A percentile compares a stretch with the other conserved stretches of the same genome.
Evolutionary conservation across 2,797 vertebrate genomes (phyloP).

Genomic region (Tympanoctomys barrerae): DNA sequence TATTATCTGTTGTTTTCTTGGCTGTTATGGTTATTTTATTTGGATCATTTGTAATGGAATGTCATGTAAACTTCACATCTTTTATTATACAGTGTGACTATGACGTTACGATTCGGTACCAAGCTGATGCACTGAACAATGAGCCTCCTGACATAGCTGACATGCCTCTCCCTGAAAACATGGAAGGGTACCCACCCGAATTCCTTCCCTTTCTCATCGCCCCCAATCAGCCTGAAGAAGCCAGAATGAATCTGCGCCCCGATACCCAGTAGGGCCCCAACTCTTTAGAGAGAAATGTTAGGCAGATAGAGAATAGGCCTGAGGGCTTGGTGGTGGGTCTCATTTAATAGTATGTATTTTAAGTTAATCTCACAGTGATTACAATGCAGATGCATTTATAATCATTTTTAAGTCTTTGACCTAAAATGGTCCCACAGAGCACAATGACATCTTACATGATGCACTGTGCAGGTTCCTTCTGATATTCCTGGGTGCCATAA

Average conservation of each 20-base stretch:
- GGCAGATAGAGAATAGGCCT: background rate
- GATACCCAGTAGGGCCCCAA: background rate
- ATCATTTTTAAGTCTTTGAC: no score
- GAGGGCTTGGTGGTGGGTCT: background rate
- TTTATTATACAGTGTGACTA: background rate
- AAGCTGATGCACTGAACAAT: no score
- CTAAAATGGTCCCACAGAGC: no score
- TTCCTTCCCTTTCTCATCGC: background rate
- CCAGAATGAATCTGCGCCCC: background rate
- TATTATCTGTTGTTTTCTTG: background rate
- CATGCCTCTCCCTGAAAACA: background rate
- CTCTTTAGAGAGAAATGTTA: background rate
- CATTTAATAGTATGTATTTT: background rate
- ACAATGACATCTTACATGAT: no score
- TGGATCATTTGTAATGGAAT: background rate
- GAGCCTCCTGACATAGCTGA: accelerated
- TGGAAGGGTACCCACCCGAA: background rate
- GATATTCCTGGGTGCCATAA: background rate
- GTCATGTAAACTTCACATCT: background rate
- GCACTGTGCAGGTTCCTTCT: no score
- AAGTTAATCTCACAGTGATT: background rate
- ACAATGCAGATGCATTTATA: background rate
- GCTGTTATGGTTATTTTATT: background rate
- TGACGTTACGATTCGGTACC: background rate
- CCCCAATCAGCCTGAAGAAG: background rate